A percentile compares a stretch with the other conserved stretches of the same genome.
These are phyloP conservation scores for Daktulosphaira vitifoliae DNA, from an alignment of 1,140 invertebrate genomes.

Conservation along the genomic window DNA sequence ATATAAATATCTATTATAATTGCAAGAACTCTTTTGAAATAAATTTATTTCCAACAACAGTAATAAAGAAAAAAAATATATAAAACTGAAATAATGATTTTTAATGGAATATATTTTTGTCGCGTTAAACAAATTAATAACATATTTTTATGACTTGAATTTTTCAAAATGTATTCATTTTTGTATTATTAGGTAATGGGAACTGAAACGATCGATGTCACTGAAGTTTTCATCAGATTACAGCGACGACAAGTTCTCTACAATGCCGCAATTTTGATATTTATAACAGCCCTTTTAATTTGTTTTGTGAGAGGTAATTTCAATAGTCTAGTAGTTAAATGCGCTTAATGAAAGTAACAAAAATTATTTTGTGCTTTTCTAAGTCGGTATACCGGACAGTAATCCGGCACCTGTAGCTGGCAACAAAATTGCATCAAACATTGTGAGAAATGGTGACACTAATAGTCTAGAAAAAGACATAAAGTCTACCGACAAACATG, in stretches of 20 bases:
- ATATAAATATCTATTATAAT: too few species aligned
- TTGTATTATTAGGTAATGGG: constrained; percentile 27
- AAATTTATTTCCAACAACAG: too few species aligned
- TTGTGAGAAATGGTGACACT: background rate
- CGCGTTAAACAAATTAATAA: too few species aligned
- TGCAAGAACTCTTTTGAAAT: too few species aligned
- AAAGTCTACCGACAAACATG: background rate
- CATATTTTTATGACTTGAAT: too few species aligned
- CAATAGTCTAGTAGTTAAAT: too few species aligned
- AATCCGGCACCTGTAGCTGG: background rate
- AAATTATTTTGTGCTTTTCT: too few species aligned
- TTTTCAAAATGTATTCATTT: too few species aligned
- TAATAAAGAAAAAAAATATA: too few species aligned
- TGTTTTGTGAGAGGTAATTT: constrained; percentile 10
- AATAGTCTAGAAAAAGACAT: background rate
- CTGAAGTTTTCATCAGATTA: constrained; percentile 17
- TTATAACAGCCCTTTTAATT: constrained; percentile 15
- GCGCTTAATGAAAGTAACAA: too few species aligned
- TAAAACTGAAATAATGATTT: too few species aligned
- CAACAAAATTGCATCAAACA: background rate
- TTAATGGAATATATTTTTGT: too few species aligned
- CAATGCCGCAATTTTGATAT: constrained; percentile 10
- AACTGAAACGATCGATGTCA: constrained; percentile 10
- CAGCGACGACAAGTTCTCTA: constrained; percentile 14
- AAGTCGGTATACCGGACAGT: constrained; percentile 2